Evolutionary conservation across 2,888 invertebrate species (phyloP), one percentile per base, ranked within the genome.

Genomic region (Thyatira batis): DNA sequence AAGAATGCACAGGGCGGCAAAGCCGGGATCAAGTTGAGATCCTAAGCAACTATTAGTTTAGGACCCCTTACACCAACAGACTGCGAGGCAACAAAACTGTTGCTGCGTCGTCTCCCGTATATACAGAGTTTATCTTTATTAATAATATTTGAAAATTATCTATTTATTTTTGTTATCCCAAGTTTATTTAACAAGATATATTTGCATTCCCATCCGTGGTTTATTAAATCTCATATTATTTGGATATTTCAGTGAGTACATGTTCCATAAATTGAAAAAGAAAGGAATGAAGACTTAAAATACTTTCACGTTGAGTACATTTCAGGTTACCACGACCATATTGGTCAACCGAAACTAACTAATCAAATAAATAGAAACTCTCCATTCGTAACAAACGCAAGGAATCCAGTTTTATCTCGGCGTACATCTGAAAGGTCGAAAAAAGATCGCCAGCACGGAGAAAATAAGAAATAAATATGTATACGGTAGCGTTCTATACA

Each of bases 31-130:
- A 48, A 27, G 27, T 48, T 48, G 46, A 20, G 45, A 23, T 48
- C 48, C 48, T 48, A 27, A 48, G 48, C 20, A 48, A 48, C 10
- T 48, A 48, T 48, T 48, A 48, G 27, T 20, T 48, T 48, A 48
- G 48, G 48, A 28, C 6, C 39, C 39, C 48, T 21, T 46, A 27
- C 54, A 60, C 50, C 44, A 53, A 65, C 63, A 63, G 53, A 17
- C 39, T 13, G 39, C 20, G 17, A 28, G 13, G 27, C n/a, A 25
- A 46, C 46, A 17, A 27, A 48, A 48, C 48, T 48, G 48, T 48
- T 48, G 48, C 27, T 17, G 39, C 17, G 39, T 17, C 17, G 17
- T 48, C 17, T 48, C 48, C 48, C 20, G 27, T 27, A 8, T 27
- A 28, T 48, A 20, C 23, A 45, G 21, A 13, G 9, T 46, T 23